phyloP scores from a whole-genome alignment of 2,888 invertebrate species.

The Dryobota labecula region DNA sequence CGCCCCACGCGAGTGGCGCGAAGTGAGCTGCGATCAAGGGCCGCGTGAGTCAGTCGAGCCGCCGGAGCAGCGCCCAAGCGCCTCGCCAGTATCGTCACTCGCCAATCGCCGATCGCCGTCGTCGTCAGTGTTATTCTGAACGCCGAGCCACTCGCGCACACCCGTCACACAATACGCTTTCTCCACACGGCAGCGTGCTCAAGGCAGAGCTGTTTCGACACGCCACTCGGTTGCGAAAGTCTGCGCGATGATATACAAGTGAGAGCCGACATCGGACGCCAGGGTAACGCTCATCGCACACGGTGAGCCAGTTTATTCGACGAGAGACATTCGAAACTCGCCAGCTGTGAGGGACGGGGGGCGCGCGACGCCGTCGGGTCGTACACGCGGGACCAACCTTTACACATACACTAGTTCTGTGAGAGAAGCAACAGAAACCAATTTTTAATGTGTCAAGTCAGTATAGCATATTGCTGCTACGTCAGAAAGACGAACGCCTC shows the following conservation, averaged over 20 bases:
- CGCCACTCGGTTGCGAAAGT: slow-evolving; percentile 89
- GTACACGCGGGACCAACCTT: slow-evolving; percentile 87
- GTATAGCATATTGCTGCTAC: slow-evolving; percentile 90
- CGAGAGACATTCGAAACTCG: slow-evolving; percentile 88
- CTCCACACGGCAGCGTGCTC: slow-evolving; percentile 79
- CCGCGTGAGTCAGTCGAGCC: slow-evolving; percentile 73
- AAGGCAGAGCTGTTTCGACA: slow-evolving; percentile 87
- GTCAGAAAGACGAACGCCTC: slow-evolving; percentile 89
- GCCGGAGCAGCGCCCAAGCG: slow-evolving; percentile 61
- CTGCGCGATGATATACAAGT: slow-evolving; percentile 90
- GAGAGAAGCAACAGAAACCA: slow-evolving; percentile 85
- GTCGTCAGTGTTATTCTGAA: slow-evolving; percentile 64
- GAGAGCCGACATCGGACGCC: slow-evolving; percentile 87
- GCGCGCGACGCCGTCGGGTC: slow-evolving; percentile 87
- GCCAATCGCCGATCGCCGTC: slow-evolving; percentile 27
- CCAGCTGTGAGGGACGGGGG: slow-evolving; percentile 86
- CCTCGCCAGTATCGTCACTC: slow-evolving; percentile 43
- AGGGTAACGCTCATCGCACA: slow-evolving; percentile 89
- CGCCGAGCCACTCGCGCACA: slow-evolving; percentile 67
- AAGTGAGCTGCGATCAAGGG: slow-evolving; percentile 80
- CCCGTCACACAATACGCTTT: slow-evolving; percentile 70
- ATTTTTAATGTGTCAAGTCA: slow-evolving; percentile 91
- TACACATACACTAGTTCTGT: slow-evolving; percentile 82
- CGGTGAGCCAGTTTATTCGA: slow-evolving; percentile 87
- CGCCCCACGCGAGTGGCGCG: slow-evolving; percentile 68